Base-by-base conservation (phyloP, 2,113 vertebrate species). In the Theristicus caerulescens region DNA sequence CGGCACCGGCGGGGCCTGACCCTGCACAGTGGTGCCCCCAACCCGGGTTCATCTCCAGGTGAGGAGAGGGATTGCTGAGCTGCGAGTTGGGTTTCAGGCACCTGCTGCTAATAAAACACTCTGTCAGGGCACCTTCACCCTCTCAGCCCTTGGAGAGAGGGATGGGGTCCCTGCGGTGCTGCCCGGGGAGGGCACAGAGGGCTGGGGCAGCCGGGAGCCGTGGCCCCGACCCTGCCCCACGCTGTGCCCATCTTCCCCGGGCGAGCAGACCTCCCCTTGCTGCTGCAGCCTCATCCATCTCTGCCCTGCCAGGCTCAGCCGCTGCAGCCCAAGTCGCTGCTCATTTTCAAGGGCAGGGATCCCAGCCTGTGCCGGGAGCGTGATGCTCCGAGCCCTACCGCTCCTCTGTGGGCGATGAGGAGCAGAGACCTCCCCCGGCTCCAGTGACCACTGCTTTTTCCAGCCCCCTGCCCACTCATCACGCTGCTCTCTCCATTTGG, bases 31-130 rank as follows among this genome's bases (percentile, higher is more conserved):
- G 79, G 2, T 81, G 78, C 66, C 94, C 90, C 81, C 54, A 49
- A 57, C 42, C 77, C 21, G 96, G 82, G 98, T 98, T 98, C 98
- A 98, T 97, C 96, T 83, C 70, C 98, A 98, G 98, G 98, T 98
- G 97, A 98, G 97, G 83, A 91, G 73, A 96, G 47, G 61, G 86
- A 95, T 90, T 67, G 72, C 91, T 86, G 97, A 83, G 95, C 87
- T 55, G 71, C 11, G n/a, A 82, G 81, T 95, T 94, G 62, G 54
- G 51, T 97, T 97, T 97, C 96, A 97, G 95, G 92, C 98, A 98
- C 96, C 98, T 98, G 98, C 94, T 93, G 65, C 91, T 89, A 98
- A 98, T 98, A 98, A 98, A 98, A 98, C 98, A 98, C 71, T 87
- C 94, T 98, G 98, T 97, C 98, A 97, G 67, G 81, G 38, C 62